Evolutionary conservation across 92 coral and sea anemone species (phyloP).

Genomic region (Actinernus sp.): DNA sequence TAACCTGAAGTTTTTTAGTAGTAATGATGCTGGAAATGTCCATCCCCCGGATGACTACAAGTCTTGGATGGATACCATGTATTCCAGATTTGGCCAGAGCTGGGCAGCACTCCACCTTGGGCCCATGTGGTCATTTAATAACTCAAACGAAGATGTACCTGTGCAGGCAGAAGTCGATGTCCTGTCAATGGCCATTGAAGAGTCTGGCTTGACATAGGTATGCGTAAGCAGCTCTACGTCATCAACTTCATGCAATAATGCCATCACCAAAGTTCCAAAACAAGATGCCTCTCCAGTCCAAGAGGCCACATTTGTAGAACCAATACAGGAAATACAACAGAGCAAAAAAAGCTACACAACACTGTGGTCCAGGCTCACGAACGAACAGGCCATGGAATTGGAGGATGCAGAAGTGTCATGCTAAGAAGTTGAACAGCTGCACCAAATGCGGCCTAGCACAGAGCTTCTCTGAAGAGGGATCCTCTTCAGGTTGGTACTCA

Average conservation of each 20-base stretch:
- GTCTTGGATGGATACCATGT: too few species aligned
- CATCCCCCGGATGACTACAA: constrained; percentile 35
- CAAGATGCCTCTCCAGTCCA: too few species aligned
- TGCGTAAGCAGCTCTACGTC: too few species aligned
- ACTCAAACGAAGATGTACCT: too few species aligned
- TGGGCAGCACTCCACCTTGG: constrained; percentile 64
- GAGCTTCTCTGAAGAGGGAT: too few species aligned
- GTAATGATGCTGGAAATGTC: constrained; percentile 41
- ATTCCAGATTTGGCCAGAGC: constrained; percentile 42
- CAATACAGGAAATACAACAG: too few species aligned
- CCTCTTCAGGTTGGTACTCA: too few species aligned
- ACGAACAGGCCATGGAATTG: constrained; percentile 4
- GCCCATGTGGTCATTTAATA: constrained; percentile 56
- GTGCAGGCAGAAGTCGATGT: constrained; percentile 9
- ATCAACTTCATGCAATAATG: too few species aligned
- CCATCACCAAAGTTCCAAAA: too few species aligned
- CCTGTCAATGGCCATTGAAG: constrained; percentile 11
- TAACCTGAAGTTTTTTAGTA: constrained; percentile 46
- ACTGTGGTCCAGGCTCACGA: constrained; percentile 10
- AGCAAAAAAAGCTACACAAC: constrained; percentile 19
- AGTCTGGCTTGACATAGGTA: constrained; percentile 11
- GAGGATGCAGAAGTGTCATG: constrained; percentile 8
- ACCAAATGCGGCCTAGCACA: constrained; percentile 6
- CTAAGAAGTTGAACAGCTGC: constrained; percentile 11
- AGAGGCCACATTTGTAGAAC: too few species aligned